Evolutionary conservation across 1,140 invertebrate species (phyloP), one percentile per base, ranked within the genome.

Genomic region (Ostrea edulis): DNA sequence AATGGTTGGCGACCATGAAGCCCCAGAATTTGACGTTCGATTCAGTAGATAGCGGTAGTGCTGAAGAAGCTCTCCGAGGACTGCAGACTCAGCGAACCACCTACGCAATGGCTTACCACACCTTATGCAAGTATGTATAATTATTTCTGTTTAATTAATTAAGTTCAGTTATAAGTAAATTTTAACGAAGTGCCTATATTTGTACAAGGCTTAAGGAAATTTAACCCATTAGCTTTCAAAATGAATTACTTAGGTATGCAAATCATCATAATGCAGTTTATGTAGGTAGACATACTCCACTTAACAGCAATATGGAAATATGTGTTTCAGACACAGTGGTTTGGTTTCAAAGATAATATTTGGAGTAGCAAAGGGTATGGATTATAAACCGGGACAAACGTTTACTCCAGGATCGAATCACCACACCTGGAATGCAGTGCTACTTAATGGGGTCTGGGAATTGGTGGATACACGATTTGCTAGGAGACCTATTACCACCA

Each of bases 371-470:
- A 95, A 95, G 84, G 95, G 95, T 20, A 93, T 94, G 17, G 94
- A 95, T 89, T 95, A 95, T 89, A 92, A 93, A n/a, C 94, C 94
- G 17, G 95, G 95, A 44, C 94, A 94, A 92, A 92, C 92, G 77
- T 94, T 95, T 84, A 89, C 86, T 7, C 93, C 92, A 0, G 93
- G 93, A n/a, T 92, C 93, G 52, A 94, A 93, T 87, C 93, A 94
- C 84, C 95, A 95, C 87, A 94, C 94, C 12, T 95, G 95, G 95
- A 95, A 95, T 89, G 93, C 93, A 82, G 94, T 95, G 22, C 91
- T 94, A 85, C 92, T 95, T 68, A 92, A 94, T 83, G 93, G 94
- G 12, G 90, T 91, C 14, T 95, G 94, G 94, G 92, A 93, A 77
- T 89, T 95, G 52, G 92, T 95, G 11, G 95, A 95, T 89, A 94